These are phyloP conservation scores for Hesperophylax magnus DNA, from an alignment of 1,140 invertebrate genomes.

Conservation along the genomic window DNA sequence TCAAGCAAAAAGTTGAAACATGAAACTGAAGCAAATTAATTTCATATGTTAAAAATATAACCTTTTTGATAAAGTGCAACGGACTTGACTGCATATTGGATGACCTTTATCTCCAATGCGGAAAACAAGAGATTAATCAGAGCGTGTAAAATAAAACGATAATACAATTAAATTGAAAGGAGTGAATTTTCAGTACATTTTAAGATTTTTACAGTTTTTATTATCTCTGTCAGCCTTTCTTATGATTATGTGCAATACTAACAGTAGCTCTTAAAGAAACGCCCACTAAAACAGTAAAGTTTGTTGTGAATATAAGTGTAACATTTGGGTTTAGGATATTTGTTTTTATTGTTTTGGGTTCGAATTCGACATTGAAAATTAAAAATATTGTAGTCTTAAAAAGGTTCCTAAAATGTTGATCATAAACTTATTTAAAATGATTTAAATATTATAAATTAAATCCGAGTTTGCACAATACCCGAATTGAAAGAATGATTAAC, in stretches of 20 bases:
- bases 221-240: neutral
- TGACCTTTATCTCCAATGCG: neutral
- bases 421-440: no score
- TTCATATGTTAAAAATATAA: no score
- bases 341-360: no score
- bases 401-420: no score
- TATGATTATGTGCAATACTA: neutral
- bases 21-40: no score
- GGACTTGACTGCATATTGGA: neutral
- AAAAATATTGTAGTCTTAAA: no score
- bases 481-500: no score
- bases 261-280: neutral
- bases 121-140: neutral
- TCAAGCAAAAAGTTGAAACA: neutral
- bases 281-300: conserved; percentile 22
- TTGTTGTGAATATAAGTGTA: conserved; percentile 1
- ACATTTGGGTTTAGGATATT: neutral
- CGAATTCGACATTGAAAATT: no score
- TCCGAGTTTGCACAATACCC: no score
- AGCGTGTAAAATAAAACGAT: neutral
- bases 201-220: neutral
- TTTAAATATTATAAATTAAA: no score
- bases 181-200: neutral
- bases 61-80: no score
- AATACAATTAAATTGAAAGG: no score